phyloP scores from a whole-genome alignment of 2,113 vertebrate species.

The Delphinapterus leucas region DNA sequence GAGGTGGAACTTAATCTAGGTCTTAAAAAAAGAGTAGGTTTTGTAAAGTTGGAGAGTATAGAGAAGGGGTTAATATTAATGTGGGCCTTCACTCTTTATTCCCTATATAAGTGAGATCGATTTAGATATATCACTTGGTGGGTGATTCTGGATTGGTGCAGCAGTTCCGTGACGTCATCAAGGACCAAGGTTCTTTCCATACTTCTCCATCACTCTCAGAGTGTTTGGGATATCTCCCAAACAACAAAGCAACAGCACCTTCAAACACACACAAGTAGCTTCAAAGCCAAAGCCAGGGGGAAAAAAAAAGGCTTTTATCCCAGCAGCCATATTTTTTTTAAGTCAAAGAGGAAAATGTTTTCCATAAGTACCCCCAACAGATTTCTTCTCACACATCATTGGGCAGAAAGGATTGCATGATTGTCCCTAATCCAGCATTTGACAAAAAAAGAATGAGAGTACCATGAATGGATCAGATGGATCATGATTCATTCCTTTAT shows the following conservation, averaged over 20 bases:
- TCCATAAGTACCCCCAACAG: not conserved
- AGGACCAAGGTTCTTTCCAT: not conserved
- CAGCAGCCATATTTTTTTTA: not conserved
- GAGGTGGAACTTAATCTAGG: not conserved
- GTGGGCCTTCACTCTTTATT: not conserved
- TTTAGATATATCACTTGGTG: not conserved
- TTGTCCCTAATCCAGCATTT: not conserved
- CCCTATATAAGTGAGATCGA: not conserved
- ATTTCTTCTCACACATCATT: not conserved
- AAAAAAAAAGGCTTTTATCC: not conserved
- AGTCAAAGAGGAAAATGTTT: not conserved
- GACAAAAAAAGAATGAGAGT: not conserved
- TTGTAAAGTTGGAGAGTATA: not conserved
- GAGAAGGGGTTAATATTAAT: not conserved
- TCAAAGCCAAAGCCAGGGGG: not conserved
- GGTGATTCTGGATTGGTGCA: not conserved
- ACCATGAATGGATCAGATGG: not conserved
- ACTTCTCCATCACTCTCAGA: not conserved
- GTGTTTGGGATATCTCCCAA: not conserved
- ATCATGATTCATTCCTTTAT: not conserved
- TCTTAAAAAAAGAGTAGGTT: not conserved
- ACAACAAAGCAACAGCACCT: not conserved
- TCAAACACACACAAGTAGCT: not conserved
- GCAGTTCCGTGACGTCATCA: not conserved
- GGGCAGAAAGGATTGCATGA: not conserved